A percentile compares a stretch with the other conserved stretches of the same genome.
These are phyloP conservation scores for Takifugu bimaculatus DNA, from an alignment of 2,113 vertebrate genomes.

Conservation along the genomic window DNA sequence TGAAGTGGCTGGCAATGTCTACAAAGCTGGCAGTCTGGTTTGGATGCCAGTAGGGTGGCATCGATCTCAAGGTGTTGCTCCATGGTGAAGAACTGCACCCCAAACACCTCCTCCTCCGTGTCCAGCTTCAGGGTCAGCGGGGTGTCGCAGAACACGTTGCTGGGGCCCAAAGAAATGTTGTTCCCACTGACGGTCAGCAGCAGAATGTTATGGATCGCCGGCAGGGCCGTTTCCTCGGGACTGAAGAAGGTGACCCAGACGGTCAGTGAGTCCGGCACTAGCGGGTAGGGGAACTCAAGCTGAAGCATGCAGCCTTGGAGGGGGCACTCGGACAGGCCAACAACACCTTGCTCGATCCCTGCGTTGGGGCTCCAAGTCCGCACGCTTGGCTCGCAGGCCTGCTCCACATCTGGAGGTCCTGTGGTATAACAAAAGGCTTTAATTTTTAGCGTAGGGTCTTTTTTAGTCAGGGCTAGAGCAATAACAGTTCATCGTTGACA, in stretches of 20 bases:
- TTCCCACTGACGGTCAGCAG: constrained; percentile 83
- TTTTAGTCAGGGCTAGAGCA: not conserved
- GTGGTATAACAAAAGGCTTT: constrained; percentile 26
- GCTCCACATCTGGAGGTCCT: constrained; percentile 98
- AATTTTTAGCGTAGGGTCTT: too few relatives aligned
- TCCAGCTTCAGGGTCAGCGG: constrained; percentile 88
- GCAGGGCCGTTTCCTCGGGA: constrained; percentile 83
- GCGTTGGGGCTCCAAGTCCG: constrained; percentile 95
- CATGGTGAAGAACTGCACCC: constrained; percentile 93
- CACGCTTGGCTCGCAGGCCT: constrained; percentile 92
- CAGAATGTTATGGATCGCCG: constrained; percentile 88
- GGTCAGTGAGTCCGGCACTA: constrained; percentile 88
- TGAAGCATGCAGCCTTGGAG: constrained; percentile 92
- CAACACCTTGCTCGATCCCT: constrained; percentile 79
- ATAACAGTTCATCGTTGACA: not conserved
- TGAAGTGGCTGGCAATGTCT: constrained; percentile 79
- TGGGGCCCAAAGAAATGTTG: constrained; percentile 89
- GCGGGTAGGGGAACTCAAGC: constrained; percentile 84
- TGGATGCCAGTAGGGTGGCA: constrained; percentile 87
- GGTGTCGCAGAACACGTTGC: constrained; percentile 90
- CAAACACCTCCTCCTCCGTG: constrained; percentile 82
- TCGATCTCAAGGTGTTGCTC: constrained; percentile 96
- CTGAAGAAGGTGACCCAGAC: constrained; percentile 96
- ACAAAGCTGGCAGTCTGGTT: constrained; percentile 78
- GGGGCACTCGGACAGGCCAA: constrained; percentile 81